Base-by-base conservation (phyloP, 2,888 invertebrate species). In the Ennomos fuscantarius region DNA sequence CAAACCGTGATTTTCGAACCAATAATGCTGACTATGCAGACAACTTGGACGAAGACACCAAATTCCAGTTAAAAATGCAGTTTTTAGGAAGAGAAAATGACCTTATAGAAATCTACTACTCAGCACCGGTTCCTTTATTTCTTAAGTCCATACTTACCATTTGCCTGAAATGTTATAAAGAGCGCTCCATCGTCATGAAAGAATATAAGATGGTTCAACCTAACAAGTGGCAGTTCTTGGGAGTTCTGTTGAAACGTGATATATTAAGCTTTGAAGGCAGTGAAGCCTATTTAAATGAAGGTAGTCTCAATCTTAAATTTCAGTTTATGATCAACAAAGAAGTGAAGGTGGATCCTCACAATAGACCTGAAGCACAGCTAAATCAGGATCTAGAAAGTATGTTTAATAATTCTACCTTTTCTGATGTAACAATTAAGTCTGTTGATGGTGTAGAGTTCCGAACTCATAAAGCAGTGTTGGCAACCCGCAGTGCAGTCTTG, bases 151-250 rank as follows among this genome's bases (percentile, higher is more conserved):
- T 87, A 47, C 65, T 92, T 8, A 89, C 85, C 1, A 81, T 89
- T 62, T 89, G 88, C 55, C 69, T 89, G 15, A 89, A 88, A 68
- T 77, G 87, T 31, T 91, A 86, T 60, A 89, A 90, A 63, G 90
- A 90, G 60, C 82, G 90, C 5, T 87, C 89, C 0, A 86, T 90
- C 24, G 83, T 86, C 1, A 85, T 87, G 40, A 87, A 87, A 43
- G 90, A 91, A 50, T 90, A 88, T 57, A 89, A 87, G 52, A 87
- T 87, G 6, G 81, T 89, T 1, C 86, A 86, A 67, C 84, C 85
- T 0, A 89, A 91, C 58, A 89, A 89, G 63, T 91, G 91, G 91
- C 90, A 91, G 66, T 90, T 87, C 62, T 72, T 92, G 43, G 85
- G 88, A 3, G 89, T 87, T 1, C 69, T 91, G 13, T 90, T 80